Conservation (phyloP, 2,113 vertebrate genomes). For the Rhombomys opimus region DNA sequence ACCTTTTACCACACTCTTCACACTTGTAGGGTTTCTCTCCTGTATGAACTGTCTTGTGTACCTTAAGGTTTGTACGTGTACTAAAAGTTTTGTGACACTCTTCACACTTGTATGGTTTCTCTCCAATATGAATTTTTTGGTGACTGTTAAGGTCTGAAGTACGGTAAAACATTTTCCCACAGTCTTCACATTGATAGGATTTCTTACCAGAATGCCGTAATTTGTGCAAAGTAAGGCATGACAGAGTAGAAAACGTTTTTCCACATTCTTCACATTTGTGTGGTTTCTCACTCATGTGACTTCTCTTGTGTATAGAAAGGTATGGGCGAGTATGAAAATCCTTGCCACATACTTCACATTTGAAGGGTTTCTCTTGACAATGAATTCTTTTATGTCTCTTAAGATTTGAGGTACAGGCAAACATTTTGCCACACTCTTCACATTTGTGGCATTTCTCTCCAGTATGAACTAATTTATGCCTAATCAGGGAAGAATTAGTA, state of each 20-base stretch:
- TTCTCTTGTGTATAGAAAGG: too few relatives aligned
- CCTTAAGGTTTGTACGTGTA: too few relatives aligned
- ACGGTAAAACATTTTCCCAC: background rate
- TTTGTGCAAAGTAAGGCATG: too few relatives aligned
- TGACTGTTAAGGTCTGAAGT: background rate
- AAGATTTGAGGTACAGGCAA: background rate
- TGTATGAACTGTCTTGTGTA: background rate
- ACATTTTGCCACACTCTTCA: background rate
- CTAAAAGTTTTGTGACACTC: background rate
- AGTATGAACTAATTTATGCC: background rate
- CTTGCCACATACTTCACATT: too few relatives aligned
- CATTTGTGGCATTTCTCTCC: background rate
- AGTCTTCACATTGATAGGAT: background rate
- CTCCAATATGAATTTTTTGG: background rate
- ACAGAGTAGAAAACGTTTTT: too few relatives aligned
- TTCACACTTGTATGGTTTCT: background rate
- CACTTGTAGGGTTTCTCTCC: background rate
- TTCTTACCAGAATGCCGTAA: too few relatives aligned
- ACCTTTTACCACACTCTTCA: background rate
- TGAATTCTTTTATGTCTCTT: background rate
- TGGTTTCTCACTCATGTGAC: too few relatives aligned
- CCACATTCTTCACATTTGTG: too few relatives aligned
- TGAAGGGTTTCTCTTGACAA: too few relatives aligned
- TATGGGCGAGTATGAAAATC: too few relatives aligned
- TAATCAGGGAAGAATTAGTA: background rate